A percentile compares a stretch with the other conserved stretches of the same genome.
Evolutionary conservation across 2,888 invertebrate species (phyloP).

Genomic region (Deroplatys truncata): DNA sequence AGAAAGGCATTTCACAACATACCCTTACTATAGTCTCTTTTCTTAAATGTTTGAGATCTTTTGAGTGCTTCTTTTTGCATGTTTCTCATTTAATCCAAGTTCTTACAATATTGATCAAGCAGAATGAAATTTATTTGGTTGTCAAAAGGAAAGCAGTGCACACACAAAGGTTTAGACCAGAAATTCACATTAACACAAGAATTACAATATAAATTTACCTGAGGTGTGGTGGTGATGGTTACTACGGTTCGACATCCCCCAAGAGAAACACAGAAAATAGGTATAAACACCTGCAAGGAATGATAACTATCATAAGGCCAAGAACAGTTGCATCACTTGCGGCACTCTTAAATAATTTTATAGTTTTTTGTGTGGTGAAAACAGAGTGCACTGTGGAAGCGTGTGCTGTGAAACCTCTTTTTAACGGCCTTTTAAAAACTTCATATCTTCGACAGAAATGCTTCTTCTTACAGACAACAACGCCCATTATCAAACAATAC

Average conservation of each 20-base stretch:
- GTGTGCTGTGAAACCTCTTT: not conserved
- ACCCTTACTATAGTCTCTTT: too few relatives aligned
- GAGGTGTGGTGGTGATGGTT: not conserved
- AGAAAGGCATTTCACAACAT: too few relatives aligned
- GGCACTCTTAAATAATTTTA: not conserved
- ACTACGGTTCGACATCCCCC: not conserved
- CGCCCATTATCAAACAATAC: too few relatives aligned
- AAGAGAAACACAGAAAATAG: constrained; percentile 1
- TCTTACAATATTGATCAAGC: too few relatives aligned
- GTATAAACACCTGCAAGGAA: not conserved
- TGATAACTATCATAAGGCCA: not conserved
- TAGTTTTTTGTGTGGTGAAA: not conserved
- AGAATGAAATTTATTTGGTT: too few relatives aligned
- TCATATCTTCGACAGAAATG: too few relatives aligned
- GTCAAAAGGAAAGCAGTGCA: not conserved
- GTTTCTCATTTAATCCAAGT: too few relatives aligned
- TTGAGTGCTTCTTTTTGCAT: too few relatives aligned
- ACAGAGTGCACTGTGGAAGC: not conserved
- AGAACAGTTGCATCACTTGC: not conserved
- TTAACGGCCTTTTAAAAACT: not conserved
- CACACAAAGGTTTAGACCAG: not conserved
- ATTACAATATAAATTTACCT: not conserved
- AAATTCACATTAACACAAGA: not conserved
- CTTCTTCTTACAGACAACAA: too few relatives aligned
- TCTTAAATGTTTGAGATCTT: too few relatives aligned